Evolutionary conservation across 2,888 invertebrate genomes (phyloP).

Genomic region (Tyria jacobaeae): DNA sequence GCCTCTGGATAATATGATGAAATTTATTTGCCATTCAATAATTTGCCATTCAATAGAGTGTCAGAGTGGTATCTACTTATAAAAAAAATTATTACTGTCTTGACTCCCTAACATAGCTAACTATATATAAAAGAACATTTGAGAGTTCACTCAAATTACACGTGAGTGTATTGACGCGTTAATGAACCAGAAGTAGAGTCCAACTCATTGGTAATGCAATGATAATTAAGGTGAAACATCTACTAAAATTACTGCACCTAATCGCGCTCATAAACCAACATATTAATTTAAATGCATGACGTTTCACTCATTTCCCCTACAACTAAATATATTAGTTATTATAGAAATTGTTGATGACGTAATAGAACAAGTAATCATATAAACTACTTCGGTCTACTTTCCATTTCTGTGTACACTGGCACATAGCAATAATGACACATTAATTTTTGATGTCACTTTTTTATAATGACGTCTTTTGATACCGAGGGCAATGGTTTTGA

Average conservation of each 20-base stretch:
- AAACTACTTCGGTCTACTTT: slow-evolving; percentile 26
- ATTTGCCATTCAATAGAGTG: too few relatives aligned
- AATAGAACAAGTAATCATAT: slow-evolving; percentile 32
- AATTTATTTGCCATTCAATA: too few relatives aligned
- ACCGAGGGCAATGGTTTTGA: too few relatives aligned
- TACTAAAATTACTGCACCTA: not conserved
- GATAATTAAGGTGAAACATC: not conserved
- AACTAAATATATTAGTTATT: slow-evolving; percentile 40
- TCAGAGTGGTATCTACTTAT: too few relatives aligned
- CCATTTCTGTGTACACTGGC: slow-evolving; percentile 33
- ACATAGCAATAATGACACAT: slow-evolving; percentile 4
- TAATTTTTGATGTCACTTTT: not conserved
- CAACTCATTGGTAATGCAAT: not conserved
- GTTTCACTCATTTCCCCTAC: slow-evolving; percentile 19
- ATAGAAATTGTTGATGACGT: slow-evolving; percentile 39
- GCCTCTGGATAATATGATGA: too few relatives aligned
- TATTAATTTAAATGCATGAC: slow-evolving; percentile 11
- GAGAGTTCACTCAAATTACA: too few relatives aligned
- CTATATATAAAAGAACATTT: too few relatives aligned
- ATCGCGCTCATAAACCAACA: slow-evolving; percentile 8
- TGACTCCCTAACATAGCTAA: too few relatives aligned
- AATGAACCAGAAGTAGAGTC: not conserved
- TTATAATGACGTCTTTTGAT: not conserved
- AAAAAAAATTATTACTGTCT: too few relatives aligned
- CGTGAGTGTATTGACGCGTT: too few relatives aligned